Percentiles rank a stretch among this genome's conserved stretches.
Conservation (phyloP, 2,113 vertebrate genomes). For the Pterocles orientalis region DNA sequence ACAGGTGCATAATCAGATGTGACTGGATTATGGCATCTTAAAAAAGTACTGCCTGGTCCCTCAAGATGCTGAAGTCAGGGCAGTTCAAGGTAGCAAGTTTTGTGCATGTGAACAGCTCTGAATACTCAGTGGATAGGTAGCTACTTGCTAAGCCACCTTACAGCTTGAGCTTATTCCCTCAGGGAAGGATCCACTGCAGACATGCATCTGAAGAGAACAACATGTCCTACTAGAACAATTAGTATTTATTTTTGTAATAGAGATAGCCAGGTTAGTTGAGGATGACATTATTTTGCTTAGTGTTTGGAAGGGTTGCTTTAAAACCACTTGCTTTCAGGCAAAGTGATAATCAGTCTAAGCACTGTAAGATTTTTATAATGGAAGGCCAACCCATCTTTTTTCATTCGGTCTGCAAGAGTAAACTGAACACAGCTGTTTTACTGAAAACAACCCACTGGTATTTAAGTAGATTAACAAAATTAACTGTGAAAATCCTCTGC, state of each 20-base stretch:
- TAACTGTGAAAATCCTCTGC: slow-evolving; percentile 64
- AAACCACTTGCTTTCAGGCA: slow-evolving; percentile 44
- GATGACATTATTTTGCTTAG: background rate
- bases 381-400: slow-evolving; percentile 49
- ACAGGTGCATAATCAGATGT: background rate
- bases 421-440: slow-evolving; percentile 47
- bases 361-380: background rate
- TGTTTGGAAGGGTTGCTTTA: slow-evolving; percentile 27
- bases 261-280: background rate
- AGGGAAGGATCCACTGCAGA: background rate
- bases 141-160: background rate
- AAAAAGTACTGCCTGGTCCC: background rate
- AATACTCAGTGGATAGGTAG: background rate
- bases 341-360: slow-evolving; percentile 34
- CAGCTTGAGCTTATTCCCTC: background rate
- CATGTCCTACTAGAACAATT: background rate
- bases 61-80: background rate
- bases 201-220: background rate
- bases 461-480: slow-evolving; percentile 63
- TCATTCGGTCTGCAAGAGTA: slow-evolving; percentile 47
- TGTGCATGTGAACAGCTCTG: background rate
- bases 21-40: background rate
- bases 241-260: background rate
- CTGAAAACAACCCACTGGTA: slow-evolving; percentile 51
- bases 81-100: background rate